Conservation (phyloP, 30 jellyfish, hydroid and myxozoan species). For the Aurelia sp. region DNA sequence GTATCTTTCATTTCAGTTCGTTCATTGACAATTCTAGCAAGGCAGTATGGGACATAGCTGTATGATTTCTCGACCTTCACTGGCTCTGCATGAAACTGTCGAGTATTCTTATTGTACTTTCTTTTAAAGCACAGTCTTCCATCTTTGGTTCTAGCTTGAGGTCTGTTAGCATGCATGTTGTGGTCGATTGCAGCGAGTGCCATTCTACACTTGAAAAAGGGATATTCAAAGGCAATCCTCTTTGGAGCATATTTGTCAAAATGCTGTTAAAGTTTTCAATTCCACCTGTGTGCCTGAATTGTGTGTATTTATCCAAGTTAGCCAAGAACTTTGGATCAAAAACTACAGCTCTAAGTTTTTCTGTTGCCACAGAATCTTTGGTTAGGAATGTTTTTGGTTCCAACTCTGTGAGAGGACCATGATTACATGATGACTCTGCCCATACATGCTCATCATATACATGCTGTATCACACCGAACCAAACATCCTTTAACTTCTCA, state of each 20-base stretch:
- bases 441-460: conserved; percentile 25
- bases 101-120: conserved; percentile 23
- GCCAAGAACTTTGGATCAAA: conserved; percentile 15
- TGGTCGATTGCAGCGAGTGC: conserved; percentile 57
- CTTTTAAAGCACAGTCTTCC: conserved; percentile 26
- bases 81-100: conserved; percentile 41
- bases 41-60: conserved; percentile 18
- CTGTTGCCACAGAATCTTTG: conserved; percentile 13
- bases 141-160: conserved; percentile 20
- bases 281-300: conserved; percentile 42
- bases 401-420: conserved; percentile 24
- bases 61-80: conserved; percentile 21
- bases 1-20: neutral
- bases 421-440: conserved; percentile 34
- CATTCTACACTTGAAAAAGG: conserved; percentile 18
- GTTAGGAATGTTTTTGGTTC: conserved; percentile 21
- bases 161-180: conserved; percentile 37
- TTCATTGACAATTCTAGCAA: conserved; percentile 23
- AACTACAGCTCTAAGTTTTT: too few relatives aligned
- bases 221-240: conserved; percentile 43
- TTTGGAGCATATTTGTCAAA: conserved; percentile 55
- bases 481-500: conserved; percentile 28
- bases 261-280: conserved; percentile 49
- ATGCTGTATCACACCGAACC: conserved; percentile 39
- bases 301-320: conserved; percentile 22